These are phyloP conservation scores for Nyctibius bracteatus DNA, from an alignment of 2,113 vertebrate species.

Conservation along the genomic window DNA sequence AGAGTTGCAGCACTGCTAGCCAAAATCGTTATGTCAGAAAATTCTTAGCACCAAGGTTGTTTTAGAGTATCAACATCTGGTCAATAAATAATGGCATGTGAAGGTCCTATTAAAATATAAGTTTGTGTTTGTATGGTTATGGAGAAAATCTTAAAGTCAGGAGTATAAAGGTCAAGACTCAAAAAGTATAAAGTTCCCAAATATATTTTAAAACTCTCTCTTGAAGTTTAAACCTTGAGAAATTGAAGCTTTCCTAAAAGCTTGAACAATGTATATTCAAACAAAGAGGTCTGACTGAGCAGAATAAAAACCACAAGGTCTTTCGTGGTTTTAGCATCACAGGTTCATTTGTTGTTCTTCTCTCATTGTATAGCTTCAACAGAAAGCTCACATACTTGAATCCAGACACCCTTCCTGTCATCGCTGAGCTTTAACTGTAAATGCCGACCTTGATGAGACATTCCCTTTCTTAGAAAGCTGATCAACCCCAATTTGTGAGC, in stretches of 20 bases:
- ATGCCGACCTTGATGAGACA: neutral
- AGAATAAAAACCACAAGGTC: neutral
- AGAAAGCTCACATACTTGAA: neutral
- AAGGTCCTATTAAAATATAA: neutral
- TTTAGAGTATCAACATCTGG: neutral
- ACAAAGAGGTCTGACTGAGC: neutral
- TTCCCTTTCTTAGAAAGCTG: neutral
- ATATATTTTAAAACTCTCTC: neutral
- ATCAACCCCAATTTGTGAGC: neutral
- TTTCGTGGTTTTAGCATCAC: neutral
- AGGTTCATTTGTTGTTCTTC: neutral
- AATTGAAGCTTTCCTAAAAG: neutral
- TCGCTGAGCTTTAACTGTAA: neutral
- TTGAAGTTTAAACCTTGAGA: neutral
- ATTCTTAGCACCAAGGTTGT: neutral
- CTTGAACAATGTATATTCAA: neutral
- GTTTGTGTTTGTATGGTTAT: neutral
- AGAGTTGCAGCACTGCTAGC: neutral
- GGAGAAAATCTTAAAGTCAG: neutral
- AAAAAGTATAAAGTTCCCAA: neutral
- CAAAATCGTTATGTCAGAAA: neutral
- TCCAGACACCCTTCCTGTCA: neutral
- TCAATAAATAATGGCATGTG: neutral
- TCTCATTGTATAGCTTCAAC: neutral
- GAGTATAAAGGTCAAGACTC: neutral